Percentiles rank a stretch among this genome's conserved stretches.
Evolutionary conservation across 2,797 vertebrate genomes (phyloP).

Genomic region (Falco concolor): DNA sequence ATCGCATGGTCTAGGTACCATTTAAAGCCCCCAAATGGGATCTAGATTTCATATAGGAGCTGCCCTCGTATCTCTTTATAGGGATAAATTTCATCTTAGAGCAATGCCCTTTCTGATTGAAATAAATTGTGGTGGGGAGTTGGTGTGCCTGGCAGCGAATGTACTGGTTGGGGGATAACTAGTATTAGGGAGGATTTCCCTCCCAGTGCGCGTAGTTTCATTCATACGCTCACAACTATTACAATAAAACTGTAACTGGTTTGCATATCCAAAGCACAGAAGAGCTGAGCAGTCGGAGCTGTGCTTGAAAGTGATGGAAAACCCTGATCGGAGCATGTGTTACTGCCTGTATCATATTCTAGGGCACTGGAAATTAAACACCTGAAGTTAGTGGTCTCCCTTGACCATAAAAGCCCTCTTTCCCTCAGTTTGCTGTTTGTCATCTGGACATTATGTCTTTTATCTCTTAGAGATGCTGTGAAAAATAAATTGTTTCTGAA

Average conservation of each 20-base stretch:
- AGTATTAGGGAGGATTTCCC: background rate
- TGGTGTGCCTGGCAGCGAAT: background rate
- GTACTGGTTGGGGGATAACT: background rate
- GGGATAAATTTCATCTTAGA: background rate
- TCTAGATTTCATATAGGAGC: background rate
- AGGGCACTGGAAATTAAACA: background rate
- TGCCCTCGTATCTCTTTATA: background rate
- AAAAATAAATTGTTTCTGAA: constrained; percentile 33
- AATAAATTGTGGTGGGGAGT: constrained; percentile 19
- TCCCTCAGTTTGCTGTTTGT: background rate
- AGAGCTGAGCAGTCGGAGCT: background rate
- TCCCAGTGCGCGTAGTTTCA: background rate
- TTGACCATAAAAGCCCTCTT: background rate
- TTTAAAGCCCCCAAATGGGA: background rate
- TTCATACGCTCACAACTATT: background rate
- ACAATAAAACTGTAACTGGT: background rate
- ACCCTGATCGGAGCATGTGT: background rate
- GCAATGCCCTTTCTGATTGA: background rate
- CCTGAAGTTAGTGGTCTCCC: constrained; percentile 3
- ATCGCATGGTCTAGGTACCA: background rate
- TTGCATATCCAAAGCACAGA: background rate
- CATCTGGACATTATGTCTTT: constrained; percentile 13
- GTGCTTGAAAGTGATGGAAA: background rate
- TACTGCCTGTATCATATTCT: background rate
- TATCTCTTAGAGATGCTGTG: constrained; percentile 7